Evolutionary conservation across 1,140 invertebrate species (phyloP).

Genomic region (Thaumetopoea pityocampa): DNA sequence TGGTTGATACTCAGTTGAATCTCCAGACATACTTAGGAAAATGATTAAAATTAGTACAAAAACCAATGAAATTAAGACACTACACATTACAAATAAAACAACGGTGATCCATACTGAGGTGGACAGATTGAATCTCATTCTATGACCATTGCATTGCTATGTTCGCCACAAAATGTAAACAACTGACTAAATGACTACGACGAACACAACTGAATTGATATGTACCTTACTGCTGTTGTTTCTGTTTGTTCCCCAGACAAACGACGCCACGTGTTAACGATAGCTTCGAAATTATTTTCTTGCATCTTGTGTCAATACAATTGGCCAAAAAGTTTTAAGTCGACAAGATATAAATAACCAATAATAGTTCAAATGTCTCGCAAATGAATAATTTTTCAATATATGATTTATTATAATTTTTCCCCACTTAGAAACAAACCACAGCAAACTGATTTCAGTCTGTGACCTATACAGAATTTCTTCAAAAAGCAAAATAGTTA

Average conservation of each 20-base stretch:
- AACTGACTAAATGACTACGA: conserved; percentile 6
- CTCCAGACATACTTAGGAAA: conserved; percentile 51
- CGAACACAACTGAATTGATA: too few relatives aligned
- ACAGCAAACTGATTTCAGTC: too few relatives aligned
- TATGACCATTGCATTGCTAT: conserved; percentile 8
- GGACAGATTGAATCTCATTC: conserved; percentile 31
- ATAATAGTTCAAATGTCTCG: too few relatives aligned
- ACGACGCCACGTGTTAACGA: conserved; percentile 61
- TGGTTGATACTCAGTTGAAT: conserved; percentile 36
- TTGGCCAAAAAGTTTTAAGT: conserved; percentile 44
- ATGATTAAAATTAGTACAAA: conserved; percentile 4
- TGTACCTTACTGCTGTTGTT: conserved; percentile 45
- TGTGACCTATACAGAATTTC: too few relatives aligned
- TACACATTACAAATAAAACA: not conserved
- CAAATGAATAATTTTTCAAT: too few relatives aligned
- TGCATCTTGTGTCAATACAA: conserved; percentile 51
- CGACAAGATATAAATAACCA: too few relatives aligned
- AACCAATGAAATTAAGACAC: conserved; percentile 2
- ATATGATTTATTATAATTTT: too few relatives aligned
- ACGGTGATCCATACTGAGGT: not conserved
- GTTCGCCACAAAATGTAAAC: conserved; percentile 9
- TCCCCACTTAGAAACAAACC: too few relatives aligned
- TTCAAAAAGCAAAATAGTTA: too few relatives aligned
- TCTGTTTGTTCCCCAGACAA: conserved; percentile 51
- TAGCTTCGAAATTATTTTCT: conserved; percentile 60